Base-by-base conservation (phyloP, 2,888 invertebrate species). In the Lycophotia porphyrea region DNA sequence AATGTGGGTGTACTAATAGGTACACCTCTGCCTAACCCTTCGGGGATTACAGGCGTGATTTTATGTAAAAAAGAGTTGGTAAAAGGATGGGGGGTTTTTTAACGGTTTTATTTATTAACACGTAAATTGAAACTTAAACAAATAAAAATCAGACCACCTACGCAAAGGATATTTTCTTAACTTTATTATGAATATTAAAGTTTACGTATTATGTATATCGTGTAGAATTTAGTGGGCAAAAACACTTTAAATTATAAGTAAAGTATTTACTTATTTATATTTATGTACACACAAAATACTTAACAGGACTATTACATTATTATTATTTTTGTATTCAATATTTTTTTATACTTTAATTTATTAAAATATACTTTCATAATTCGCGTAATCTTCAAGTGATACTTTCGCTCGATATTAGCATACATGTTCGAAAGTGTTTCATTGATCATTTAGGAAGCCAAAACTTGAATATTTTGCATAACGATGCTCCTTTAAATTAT, bases 341-440 rank as follows among this genome's bases (percentile, higher is more conserved):
- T 24, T 61, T 24, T 36, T 21, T 24, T 1, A 5, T n/a, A 31
- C 1, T 55, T 7, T 49, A 34, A 74, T 75, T 34, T 27, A 49
- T 64, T 49, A 5, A 49, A 49, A 49, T 63, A 49, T 67, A 18
- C n/a, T 76, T n/a, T 47, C 2, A 39, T 18, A 58, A 27, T 58
- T 31, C 21, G 8, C 27, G 13, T 52, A 49, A 58, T 63, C 55
- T 7, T 36, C n/a, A 9, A n/a, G 39, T 47, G 31, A 63, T 42
- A 69, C 72, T 85, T 84, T 79, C 80, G 69, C 71, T 58, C 18
- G 13, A 72, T n/a, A 80, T 85, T 85, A 52, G 75, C 78, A 84
- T 78, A 75, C 72, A 74, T 60, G 58, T 76, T 73, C 55, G 74
- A 84, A 80, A 78, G 76, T 75, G 49, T 58, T 65, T 52, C 52